Conservation (phyloP, 2,888 invertebrate species). For the Scaptomyza cyrtandrae region DNA sequence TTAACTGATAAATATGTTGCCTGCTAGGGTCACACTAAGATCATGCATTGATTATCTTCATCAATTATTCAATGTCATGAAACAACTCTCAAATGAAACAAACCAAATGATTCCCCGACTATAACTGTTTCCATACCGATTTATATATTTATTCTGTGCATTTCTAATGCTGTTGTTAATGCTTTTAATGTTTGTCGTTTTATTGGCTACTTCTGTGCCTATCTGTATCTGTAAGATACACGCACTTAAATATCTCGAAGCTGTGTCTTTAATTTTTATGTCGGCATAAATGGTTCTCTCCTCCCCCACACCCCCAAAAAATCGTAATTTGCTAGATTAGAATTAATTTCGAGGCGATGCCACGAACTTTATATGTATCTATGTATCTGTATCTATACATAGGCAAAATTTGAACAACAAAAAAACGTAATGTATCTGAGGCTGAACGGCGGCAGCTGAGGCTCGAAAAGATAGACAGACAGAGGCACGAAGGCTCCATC, state of each 20-base stretch:
- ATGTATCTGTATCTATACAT: conserved; percentile 14
- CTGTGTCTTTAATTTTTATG: conserved; percentile 79
- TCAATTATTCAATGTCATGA: conserved; percentile 59
- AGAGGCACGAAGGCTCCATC: conserved; percentile 57
- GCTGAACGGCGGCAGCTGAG: conserved; percentile 6
- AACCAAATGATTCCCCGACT: conserved; percentile 18
- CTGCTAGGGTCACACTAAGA: conserved; percentile 29
- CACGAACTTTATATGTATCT: conserved; percentile 3
- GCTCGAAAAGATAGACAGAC: conserved; percentile 10
- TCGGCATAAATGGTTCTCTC: conserved; percentile 69
- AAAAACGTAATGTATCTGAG: conserved; percentile 14
- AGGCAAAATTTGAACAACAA: conserved; percentile 58
- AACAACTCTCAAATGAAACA: neutral
- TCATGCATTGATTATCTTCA: conserved; percentile 37
- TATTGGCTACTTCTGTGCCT: conserved; percentile 61
- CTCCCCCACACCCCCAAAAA: neutral
- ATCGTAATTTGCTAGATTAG: conserved; percentile 79
- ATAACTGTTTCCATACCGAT: neutral
- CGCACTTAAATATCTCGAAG: conserved; percentile 62
- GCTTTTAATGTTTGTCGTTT: conserved; percentile 76
- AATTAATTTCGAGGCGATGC: conserved; percentile 73
- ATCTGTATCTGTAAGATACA: conserved; percentile 15
- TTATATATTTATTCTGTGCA: conserved; percentile 24
- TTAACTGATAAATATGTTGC: neutral
- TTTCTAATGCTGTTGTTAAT: conserved; percentile 75